These are phyloP conservation scores for Trachymyrmex septentrionalis DNA, from an alignment of 1,140 invertebrate genomes.

Conservation along the genomic window DNA sequence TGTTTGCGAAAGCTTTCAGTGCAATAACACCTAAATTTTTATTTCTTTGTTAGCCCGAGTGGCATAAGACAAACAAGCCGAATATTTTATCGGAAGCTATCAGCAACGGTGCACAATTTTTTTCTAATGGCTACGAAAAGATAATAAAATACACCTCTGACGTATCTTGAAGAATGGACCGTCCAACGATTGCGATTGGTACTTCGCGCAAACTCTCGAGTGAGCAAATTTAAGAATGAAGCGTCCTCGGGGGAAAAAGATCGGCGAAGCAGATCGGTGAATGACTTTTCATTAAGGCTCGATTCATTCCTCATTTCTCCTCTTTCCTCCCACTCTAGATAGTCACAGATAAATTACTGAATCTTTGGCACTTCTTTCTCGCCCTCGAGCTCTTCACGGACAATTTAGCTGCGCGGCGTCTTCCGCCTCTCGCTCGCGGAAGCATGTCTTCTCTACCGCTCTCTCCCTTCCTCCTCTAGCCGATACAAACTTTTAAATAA, in stretches of 20 bases:
- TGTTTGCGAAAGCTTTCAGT: slow-evolving; percentile 60
- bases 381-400: slow-evolving; percentile 78
- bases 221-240: slow-evolving; percentile 69
- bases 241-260: slow-evolving; percentile 56
- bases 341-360: slow-evolving; percentile 82
- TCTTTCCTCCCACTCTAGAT: slow-evolving; percentile 62
- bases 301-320: slow-evolving; percentile 78
- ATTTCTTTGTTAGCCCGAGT: slow-evolving; percentile 57
- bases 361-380: slow-evolving; percentile 74
- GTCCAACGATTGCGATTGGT: slow-evolving; percentile 24
- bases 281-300: slow-evolving; percentile 79
- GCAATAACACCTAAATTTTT: slow-evolving; percentile 58
- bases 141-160: slow-evolving; percentile 12
- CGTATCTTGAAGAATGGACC: neutral
- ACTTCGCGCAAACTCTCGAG: slow-evolving; percentile 36
- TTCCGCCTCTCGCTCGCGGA: slow-evolving; percentile 71
- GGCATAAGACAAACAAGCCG: slow-evolving; percentile 56
- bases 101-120: neutral
- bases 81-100: slow-evolving; percentile 50
- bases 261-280: slow-evolving; percentile 64
- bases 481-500: slow-evolving; percentile 86
- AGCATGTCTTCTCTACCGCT: slow-evolving; percentile 28
- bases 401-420: slow-evolving; percentile 81
- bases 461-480: slow-evolving; percentile 62
- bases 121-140: neutral